Evolutionary conservation across 2,797 vertebrate species (phyloP).

Genomic region (Sandelia bainsii): DNA sequence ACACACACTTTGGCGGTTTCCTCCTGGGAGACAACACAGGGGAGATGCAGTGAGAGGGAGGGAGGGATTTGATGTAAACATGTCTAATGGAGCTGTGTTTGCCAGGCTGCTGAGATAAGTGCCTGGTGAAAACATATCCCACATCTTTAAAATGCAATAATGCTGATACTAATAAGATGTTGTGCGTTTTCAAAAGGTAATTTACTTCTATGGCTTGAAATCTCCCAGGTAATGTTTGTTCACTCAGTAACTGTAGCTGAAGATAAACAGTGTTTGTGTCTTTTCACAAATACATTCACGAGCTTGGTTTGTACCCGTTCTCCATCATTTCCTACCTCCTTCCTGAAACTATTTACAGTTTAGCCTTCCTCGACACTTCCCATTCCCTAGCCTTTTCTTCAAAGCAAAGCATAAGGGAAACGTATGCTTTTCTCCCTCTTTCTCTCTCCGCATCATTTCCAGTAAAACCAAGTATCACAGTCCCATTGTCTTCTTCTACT

Average conservation of each 20-base stretch:
- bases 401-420: too few relatives aligned
- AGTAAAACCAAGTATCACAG: conserved; percentile 52
- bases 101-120: conserved; percentile 63
- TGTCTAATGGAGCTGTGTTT: conserved; percentile 54
- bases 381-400: conserved; percentile 15
- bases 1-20: conserved; percentile 61
- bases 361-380: conserved; percentile 19
- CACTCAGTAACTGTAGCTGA: conserved; percentile 8
- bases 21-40: conserved; percentile 57
- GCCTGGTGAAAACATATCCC: conserved; percentile 51
- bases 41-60: conserved; percentile 36
- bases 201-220: conserved; percentile 41
- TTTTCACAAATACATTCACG: conserved; percentile 45
- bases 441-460: conserved; percentile 42
- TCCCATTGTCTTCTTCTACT: conserved; percentile 49
- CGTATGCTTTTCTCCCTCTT: conserved; percentile 24
- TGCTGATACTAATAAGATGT: conserved; percentile 32
- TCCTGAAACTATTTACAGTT: conserved; percentile 43
- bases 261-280: conserved; percentile 30
- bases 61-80: conserved; percentile 65
- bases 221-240: conserved; percentile 30
- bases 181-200: conserved; percentile 39
- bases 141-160: conserved; percentile 51
- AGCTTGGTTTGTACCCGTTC: conserved; percentile 40
- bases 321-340: conserved; percentile 27